phyloP scores from a whole-genome alignment of 2,113 vertebrate species.

The Himantopus leucocephalus region DNA sequence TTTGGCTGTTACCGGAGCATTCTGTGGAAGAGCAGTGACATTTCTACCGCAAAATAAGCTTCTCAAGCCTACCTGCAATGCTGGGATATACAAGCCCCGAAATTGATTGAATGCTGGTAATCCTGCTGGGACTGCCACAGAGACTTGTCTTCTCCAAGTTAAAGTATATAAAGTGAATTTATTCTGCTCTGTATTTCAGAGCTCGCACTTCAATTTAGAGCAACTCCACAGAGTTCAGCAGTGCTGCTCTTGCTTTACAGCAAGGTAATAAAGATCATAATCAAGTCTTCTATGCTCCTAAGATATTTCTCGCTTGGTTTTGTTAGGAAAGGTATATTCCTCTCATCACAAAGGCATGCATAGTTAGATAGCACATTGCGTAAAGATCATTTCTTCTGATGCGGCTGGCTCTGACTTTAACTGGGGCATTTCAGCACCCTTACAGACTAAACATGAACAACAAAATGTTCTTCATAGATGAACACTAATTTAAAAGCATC shows the following conservation, averaged over 20 bases:
- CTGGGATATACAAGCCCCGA: neutral
- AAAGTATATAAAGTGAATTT: constrained; percentile 17
- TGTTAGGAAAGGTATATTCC: constrained; percentile 8
- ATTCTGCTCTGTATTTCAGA: constrained; percentile 37
- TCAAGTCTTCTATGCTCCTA: neutral
- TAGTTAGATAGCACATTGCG: neutral
- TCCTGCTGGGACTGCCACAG: neutral
- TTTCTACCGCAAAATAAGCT: constrained; percentile 16
- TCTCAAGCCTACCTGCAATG: neutral
- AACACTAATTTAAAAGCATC: constrained; percentile 14
- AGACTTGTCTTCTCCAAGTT: neutral
- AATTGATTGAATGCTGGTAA: neutral
- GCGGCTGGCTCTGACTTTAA: neutral
- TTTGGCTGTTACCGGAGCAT: neutral
- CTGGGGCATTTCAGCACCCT: neutral
- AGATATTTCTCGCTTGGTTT: constrained; percentile 14
- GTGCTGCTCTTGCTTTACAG: constrained; percentile 27
- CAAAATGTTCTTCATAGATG: neutral
- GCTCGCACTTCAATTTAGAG: constrained; percentile 23
- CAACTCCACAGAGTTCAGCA: neutral
- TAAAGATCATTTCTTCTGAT: constrained; percentile 21
- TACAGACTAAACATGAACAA: constrained; percentile 11
- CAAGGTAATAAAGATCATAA: constrained; percentile 55
- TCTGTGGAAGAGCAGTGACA: constrained; percentile 19
- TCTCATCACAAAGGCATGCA: constrained; percentile 9